A percentile compares a stretch with the other conserved stretches of the same genome.
Evolutionary conservation across 2,113 vertebrate species (phyloP).

Genomic region (Bufo gargarizans): DNA sequence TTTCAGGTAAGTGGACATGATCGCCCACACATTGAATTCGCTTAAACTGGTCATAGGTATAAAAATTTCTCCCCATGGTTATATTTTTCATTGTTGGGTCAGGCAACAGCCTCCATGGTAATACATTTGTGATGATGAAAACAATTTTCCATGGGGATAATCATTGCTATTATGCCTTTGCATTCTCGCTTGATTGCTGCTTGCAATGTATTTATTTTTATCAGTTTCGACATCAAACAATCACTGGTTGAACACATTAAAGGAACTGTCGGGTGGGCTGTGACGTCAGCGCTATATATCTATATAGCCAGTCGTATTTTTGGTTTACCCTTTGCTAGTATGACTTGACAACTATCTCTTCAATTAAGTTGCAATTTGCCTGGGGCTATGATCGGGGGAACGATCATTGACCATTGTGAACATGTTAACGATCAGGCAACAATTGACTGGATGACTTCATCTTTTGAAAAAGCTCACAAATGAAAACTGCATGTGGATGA

Average conservation of each 20-base stretch:
- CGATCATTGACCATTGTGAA: too few relatives aligned
- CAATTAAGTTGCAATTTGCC: too few relatives aligned
- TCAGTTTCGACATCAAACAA: not conserved
- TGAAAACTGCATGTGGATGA: too few relatives aligned
- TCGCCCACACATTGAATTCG: not conserved
- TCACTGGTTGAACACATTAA: too few relatives aligned
- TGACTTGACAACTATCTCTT: too few relatives aligned
- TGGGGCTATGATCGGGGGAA: too few relatives aligned
- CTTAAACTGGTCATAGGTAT: not conserved
- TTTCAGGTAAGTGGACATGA: not conserved
- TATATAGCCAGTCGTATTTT: not conserved
- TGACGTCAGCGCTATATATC: not conserved
- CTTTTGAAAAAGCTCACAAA: too few relatives aligned
- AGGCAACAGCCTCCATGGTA: not conserved
- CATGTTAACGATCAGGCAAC: too few relatives aligned
- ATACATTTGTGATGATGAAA: not conserved
- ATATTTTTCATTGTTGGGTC: not conserved
- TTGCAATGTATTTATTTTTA: not conserved
- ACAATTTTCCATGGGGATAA: not conserved
- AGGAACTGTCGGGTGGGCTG: not conserved
- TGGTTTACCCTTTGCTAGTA: too few relatives aligned
- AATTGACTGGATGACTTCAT: too few relatives aligned
- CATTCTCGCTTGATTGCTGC: not conserved
- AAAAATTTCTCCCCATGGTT: not conserved
- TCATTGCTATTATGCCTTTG: not conserved